Conservation (phyloP, 1,140 invertebrate species). For the Drosophila teissieri region DNA sequence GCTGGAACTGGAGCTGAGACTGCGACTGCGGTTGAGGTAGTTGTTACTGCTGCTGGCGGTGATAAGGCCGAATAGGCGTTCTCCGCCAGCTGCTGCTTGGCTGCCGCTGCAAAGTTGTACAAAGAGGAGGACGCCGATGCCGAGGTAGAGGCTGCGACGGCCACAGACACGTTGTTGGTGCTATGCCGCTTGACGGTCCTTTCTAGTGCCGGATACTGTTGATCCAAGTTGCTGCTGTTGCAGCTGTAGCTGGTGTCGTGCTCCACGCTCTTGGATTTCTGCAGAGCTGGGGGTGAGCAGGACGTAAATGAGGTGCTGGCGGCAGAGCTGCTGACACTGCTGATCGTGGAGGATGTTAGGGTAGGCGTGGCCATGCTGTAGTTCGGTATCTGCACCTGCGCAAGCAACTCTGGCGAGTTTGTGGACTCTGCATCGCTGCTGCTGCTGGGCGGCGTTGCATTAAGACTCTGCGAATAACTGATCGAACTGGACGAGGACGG, state of each 20-base stretch:
- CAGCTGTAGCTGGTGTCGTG: conserved; percentile 73
- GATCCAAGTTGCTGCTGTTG: conserved; percentile 77
- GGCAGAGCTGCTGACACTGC: not conserved
- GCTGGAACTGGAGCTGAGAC: not conserved
- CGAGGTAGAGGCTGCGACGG: conserved; percentile 6
- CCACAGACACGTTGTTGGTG: conserved; percentile 62
- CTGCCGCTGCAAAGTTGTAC: conserved; percentile 74
- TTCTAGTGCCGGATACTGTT: conserved; percentile 83
- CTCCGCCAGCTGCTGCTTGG: conserved; percentile 56
- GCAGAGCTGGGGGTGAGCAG: conserved; percentile 54
- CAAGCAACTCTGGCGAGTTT: conserved; percentile 29
- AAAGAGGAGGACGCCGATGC: conserved; percentile 25
- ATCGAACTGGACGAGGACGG: conserved; percentile 36
- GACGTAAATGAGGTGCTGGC: conserved; percentile 9
- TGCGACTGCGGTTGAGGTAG: conserved; percentile 33
- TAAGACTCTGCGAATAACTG: conserved; percentile 68
- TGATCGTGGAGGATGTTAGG: not conserved
- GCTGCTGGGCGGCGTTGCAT: conserved; percentile 44
- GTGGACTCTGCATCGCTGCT: conserved; percentile 40
- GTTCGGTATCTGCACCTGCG: conserved; percentile 10
- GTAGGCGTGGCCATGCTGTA: conserved; percentile 15
- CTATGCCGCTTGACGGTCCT: conserved; percentile 83
- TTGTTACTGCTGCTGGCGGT: conserved; percentile 10
- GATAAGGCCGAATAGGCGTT: conserved; percentile 19
- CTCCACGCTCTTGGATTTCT: conserved; percentile 84